Base-by-base conservation (phyloP, 2,888 invertebrate species). In the Conomelus anceps region DNA sequence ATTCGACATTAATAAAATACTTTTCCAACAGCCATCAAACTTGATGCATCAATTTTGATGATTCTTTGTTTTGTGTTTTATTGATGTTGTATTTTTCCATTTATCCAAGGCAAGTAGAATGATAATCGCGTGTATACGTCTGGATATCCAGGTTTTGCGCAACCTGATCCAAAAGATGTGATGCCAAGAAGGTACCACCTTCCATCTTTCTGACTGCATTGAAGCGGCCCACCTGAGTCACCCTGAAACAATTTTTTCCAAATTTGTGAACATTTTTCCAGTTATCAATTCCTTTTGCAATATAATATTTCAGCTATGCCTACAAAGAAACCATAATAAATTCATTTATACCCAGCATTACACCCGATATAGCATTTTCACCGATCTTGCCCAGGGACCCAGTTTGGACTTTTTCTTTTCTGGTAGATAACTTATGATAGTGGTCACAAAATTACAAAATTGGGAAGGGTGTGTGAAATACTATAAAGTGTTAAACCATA, bases 81-180 rank as follows among this genome's bases (percentile, higher is more conserved):
- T 63, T 63, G 63, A n/a, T 63, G 63, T 63, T 63, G 63, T 86
- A 90, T 90, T 22, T 85, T 89, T 13, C 88, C 89, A 22, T 87
- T 85, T 90, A 98, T 98, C 98, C 98, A 98, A 24, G 96, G 95
- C 87, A 97, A 94, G 92, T 98, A 98, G 92, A 97, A 96, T 0
- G 96, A 96, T 11, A 98, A 95, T 92, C 96, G 95, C 0, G 98
- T 97, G 92, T 98, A 98, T 0, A 98, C 98, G 92, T 98, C 98
- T 0, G 98, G 98, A 90, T 96, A 98, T 0, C 98, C 98, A 22
- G 97, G 96, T 90, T 97, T 95, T 0, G 98, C 98, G 93, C 98
- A 98, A 85, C 98, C 98, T 0, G 98, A 98, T 0, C 98, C 98
- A 92, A 98, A 98, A 0, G 98, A 98, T 0, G 98, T 98, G 63